Conservation (phyloP, 1,140 invertebrate species). For the Pseudomyrmex concolor region DNA sequence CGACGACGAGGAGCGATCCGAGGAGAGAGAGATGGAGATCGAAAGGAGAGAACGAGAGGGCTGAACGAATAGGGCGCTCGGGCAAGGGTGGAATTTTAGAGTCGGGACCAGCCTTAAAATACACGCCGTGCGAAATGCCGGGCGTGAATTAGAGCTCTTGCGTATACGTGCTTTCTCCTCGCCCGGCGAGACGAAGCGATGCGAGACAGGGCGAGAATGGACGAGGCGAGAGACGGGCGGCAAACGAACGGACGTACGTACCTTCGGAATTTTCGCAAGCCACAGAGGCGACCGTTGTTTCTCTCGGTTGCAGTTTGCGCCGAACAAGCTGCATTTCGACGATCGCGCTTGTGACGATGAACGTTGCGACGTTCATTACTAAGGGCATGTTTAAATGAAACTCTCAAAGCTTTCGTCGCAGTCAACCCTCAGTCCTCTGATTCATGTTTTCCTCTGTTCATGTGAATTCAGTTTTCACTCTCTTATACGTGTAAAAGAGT, state of each 20-base stretch:
- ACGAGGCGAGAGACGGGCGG: conserved; percentile 25
- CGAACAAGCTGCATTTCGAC: conserved; percentile 53
- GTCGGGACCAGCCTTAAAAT: conserved; percentile 81
- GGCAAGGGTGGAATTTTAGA: conserved; percentile 82
- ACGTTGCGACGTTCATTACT: conserved; percentile 37
- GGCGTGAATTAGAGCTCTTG: conserved; percentile 81
- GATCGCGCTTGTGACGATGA: conserved; percentile 21
- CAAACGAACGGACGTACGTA: conserved; percentile 60
- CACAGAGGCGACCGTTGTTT: conserved; percentile 51
- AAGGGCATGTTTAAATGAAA: conserved; percentile 17
- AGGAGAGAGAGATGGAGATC: conserved; percentile 40
- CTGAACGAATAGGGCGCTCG: conserved; percentile 37
- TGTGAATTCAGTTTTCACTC: background rate
- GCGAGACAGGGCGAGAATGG: conserved; percentile 27
- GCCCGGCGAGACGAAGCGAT: conserved; percentile 45
- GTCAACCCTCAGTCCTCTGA: too few species aligned
- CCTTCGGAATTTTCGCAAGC: conserved; percentile 69
- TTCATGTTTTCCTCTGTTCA: too few species aligned
- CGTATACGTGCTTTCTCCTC: conserved; percentile 52
- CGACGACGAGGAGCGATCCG: conserved; percentile 35
- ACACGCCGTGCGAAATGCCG: conserved; percentile 81
- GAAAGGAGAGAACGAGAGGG: conserved; percentile 54
- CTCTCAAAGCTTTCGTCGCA: background rate
- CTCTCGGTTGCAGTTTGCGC: background rate
- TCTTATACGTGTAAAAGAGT: background rate